Conservation (phyloP, 2,888 invertebrate species). For the Glyphotaelius pellucidus region DNA sequence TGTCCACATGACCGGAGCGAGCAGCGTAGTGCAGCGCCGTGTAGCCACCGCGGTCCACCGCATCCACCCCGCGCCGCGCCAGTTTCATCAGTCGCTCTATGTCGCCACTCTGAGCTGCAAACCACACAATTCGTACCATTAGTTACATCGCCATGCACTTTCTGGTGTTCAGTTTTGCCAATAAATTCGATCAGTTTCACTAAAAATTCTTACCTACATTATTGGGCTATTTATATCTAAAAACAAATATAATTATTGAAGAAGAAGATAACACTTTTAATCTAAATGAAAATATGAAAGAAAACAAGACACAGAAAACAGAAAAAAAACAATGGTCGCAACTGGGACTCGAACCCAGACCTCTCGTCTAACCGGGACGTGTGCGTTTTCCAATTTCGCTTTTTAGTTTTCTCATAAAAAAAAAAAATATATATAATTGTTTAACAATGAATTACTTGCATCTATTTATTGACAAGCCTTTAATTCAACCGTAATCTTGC, state of each 20-base stretch:
- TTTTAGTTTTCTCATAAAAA: too few species aligned
- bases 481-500: neutral
- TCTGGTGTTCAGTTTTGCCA: neutral
- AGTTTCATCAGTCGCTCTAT: slow-evolving; percentile 80
- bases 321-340: too few species aligned
- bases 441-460: neutral
- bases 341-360: too few species aligned
- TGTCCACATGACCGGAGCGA: slow-evolving; percentile 84
- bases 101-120: slow-evolving; percentile 86
- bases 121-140: neutral
- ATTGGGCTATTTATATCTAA: too few species aligned
- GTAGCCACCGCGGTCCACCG: slow-evolving; percentile 87
- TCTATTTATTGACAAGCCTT: neutral
- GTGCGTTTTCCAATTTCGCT: too few species aligned
- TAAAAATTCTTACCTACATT: neutral
- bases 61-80: slow-evolving; percentile 78
- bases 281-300: too few species aligned
- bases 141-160: neutral
- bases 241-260: too few species aligned
- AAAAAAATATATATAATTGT: too few species aligned
- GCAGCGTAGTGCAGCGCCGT: slow-evolving; percentile 94
- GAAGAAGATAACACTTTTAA: too few species aligned
- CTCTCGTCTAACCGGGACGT: too few species aligned
- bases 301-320: too few species aligned
- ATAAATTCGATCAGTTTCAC: neutral